Evolutionary conservation across 92 coral and sea anemone genomes (phyloP).

Genomic region (Montipora capitata): DNA sequence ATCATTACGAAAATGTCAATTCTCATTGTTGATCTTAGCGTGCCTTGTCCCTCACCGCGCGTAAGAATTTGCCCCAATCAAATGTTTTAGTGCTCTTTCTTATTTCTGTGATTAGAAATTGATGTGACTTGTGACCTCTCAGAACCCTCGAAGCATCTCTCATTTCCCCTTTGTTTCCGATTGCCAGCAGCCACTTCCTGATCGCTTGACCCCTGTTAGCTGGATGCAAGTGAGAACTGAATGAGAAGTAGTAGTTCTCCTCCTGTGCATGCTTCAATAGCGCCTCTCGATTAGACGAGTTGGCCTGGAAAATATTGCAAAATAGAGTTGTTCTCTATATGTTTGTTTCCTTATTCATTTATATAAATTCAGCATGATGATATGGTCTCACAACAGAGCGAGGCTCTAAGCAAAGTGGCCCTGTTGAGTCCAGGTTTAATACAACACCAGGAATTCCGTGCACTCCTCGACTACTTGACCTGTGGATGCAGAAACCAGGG

Average conservation of each 20-base stretch:
- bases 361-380: too few species aligned
- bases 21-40: not conserved
- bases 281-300: constrained; percentile 34
- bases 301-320: constrained; percentile 21
- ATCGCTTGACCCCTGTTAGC: not conserved
- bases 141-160: constrained; percentile 35
- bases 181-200: constrained; percentile 40
- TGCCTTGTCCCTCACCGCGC: not conserved
- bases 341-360: too few species aligned
- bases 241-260: constrained; percentile 40
- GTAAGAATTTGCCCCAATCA: constrained; percentile 1
- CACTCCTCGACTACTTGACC: too few species aligned
- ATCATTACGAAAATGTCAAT: not conserved
- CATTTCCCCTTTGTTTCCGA: constrained; percentile 35
- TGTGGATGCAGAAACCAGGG: too few species aligned
- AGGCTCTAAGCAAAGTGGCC: too few species aligned
- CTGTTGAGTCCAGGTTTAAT: too few species aligned
- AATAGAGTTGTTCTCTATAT: not conserved
- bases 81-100: not conserved
- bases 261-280: constrained; percentile 29
- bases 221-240: constrained; percentile 36
- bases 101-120: constrained; percentile 30
- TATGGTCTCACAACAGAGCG: too few species aligned
- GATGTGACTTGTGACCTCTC: constrained; percentile 33
- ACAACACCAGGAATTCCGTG: too few species aligned